A percentile compares a stretch with the other conserved stretches of the same genome.
phyloP scores from a whole-genome alignment of 2,888 invertebrate genomes.

The Drosophila paranaensis region DNA sequence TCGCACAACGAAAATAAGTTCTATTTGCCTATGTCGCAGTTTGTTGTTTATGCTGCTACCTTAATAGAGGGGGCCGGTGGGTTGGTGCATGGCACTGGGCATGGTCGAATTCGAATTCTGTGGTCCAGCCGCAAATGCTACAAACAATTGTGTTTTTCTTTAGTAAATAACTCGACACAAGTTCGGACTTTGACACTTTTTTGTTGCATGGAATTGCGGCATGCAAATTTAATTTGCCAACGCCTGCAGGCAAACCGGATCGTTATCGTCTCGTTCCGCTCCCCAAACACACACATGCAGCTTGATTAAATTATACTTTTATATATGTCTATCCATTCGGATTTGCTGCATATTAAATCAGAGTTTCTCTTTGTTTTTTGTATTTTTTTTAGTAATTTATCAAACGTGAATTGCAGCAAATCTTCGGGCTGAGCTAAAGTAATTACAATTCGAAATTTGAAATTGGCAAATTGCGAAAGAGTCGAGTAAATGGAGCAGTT shows the following conservation, averaged over 20 bases:
- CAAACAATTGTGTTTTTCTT: slow-evolving; percentile 79
- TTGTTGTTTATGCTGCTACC: slow-evolving; percentile 69
- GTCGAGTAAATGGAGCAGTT: slow-evolving; percentile 7
- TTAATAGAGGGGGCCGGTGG: slow-evolving; percentile 5
- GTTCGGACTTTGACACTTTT: slow-evolving; percentile 72
- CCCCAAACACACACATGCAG: slow-evolving; percentile 5
- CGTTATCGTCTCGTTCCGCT: slow-evolving; percentile 41
- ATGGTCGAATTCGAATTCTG: slow-evolving; percentile 39
- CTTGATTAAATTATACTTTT: slow-evolving; percentile 73
- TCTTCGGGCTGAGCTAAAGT: slow-evolving; percentile 61
- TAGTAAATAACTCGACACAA: slow-evolving; percentile 68
- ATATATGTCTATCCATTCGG: slow-evolving; percentile 30
- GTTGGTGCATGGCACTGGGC: slow-evolving; percentile 14
- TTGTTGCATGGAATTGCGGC: slow-evolving; percentile 67
- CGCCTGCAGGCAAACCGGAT: slow-evolving; percentile 61
- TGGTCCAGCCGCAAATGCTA: slow-evolving; percentile 61
- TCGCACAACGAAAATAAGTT: slow-evolving; percentile 65
- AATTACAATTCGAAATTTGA: slow-evolving; percentile 71
- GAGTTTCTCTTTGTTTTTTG: background rate
- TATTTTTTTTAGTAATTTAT: slow-evolving; percentile 45
- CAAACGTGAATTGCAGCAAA: slow-evolving; percentile 45
- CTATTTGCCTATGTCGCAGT: slow-evolving; percentile 69
- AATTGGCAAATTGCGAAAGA: slow-evolving; percentile 45
- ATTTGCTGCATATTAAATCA: slow-evolving; percentile 53
- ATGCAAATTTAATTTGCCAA: slow-evolving; percentile 75